Conservation (phyloP, 2,888 invertebrate species). For the Epiblema foenella region DNA sequence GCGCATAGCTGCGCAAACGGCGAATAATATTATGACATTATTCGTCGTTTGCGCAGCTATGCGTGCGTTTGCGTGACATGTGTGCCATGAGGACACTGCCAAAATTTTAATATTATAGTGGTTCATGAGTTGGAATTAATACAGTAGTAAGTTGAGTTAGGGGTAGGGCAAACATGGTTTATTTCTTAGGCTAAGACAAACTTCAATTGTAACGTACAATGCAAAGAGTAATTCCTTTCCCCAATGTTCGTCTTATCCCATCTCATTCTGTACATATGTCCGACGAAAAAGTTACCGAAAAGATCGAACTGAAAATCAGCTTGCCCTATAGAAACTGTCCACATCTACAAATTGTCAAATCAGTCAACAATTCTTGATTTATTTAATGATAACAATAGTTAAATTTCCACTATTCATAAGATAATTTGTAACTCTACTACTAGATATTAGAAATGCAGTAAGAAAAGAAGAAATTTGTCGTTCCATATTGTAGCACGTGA, state of each 20-base stretch:
- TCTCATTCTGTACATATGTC: not conserved
- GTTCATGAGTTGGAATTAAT: not conserved
- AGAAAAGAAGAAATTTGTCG: conserved; percentile 2
- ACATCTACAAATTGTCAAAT: conserved; percentile 44
- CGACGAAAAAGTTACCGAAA: conserved; percentile 7
- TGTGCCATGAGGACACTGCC: not conserved
- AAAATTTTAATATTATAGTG: no score
- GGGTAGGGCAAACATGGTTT: not conserved
- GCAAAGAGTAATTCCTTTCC: not conserved
- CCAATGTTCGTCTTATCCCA: not conserved
- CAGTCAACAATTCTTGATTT: conserved; percentile 43
- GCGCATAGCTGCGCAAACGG: not conserved
- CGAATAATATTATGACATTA: no score
- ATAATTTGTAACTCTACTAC: conserved; percentile 38
- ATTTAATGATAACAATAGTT: conserved; percentile 34
- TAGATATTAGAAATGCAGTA: conserved; percentile 36
- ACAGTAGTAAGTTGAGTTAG: not conserved
- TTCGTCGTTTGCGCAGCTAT: no score
- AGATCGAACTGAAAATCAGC: not conserved
- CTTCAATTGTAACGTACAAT: not conserved
- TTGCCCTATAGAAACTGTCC: conserved; percentile 35
- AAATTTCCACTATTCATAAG: conserved; percentile 42
- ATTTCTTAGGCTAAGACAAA: not conserved
- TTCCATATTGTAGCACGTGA: not conserved
- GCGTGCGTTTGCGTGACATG: no score